Base-by-base conservation (phyloP, 2,888 invertebrate species). In the Selenia dentaria region DNA sequence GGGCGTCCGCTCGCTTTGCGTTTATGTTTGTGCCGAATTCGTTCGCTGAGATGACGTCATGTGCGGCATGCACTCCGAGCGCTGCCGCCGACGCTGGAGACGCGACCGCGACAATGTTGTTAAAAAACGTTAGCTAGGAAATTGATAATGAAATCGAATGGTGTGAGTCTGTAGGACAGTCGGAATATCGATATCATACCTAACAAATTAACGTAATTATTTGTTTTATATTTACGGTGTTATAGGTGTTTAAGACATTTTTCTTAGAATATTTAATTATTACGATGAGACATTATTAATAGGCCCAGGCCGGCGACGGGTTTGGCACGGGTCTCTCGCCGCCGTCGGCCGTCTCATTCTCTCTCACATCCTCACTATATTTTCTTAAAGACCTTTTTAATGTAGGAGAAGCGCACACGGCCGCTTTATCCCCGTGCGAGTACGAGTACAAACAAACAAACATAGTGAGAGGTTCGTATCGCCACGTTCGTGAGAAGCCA, bases 141-240 rank as follows among this genome's bases (percentile, higher is more conserved):
- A 90, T 88, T 90, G 89, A 89, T 87, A 87, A 89, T 87, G 77
- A 89, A 88, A 90, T 83, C 88, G 81, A 87, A 79, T 83, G 88
- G 89, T 87, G 88, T 89, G 87, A 81, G 85, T 87, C 86, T 84
- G 70, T 85, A 85, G 81, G 86, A 88, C 88, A 83, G 83, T 88
- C 80, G 85, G 83, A 80, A 80, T 81, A 86, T 83, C 85, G 86
- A 87, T 87, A 88, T 89, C 90, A 90, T 89, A 89, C 90, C 90
- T 87, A 86, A 89, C 88, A 88, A 89, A 86, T 83, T 88, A 88
- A 89, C 88, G 83, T 90, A 87, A 89, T 85, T 83, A 86, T 89
- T 90, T 86, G 88, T 89, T 90, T 89, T 90, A 88, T 88, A 90
- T 87, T 89, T 89, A 90, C 88, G 89, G 89, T 89, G 88, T 90